phyloP scores from a whole-genome alignment of 1,140 invertebrate species.

The Plodia interpunctella region DNA sequence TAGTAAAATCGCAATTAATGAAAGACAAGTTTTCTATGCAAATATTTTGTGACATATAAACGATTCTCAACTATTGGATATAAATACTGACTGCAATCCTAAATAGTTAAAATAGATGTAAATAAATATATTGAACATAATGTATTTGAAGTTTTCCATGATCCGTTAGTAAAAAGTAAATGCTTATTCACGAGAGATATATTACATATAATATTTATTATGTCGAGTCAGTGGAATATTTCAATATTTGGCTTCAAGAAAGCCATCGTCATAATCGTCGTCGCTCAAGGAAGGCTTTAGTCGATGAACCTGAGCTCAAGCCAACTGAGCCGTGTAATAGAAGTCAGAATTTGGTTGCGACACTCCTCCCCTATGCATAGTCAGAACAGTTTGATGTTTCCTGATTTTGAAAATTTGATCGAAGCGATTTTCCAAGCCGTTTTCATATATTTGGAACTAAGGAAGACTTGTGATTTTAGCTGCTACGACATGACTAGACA shows the following conservation, averaged over 20 bases:
- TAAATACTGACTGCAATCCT: no score
- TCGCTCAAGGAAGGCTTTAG: constrained; percentile 54
- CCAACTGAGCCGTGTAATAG: constrained; percentile 66
- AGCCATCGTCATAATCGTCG: constrained; percentile 44
- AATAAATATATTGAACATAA: no score
- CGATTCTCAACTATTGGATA: no score
- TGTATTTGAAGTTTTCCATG: no score
- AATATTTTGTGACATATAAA: no score
- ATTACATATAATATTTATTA: background rate
- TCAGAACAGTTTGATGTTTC: constrained; percentile 1
- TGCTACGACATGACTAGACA: no score
- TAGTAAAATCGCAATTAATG: no score
- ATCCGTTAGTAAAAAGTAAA: no score
- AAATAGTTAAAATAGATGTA: no score
- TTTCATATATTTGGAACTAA: no score
- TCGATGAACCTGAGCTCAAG: constrained; percentile 51
- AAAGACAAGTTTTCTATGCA: no score
- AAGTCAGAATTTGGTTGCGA: constrained; percentile 52
- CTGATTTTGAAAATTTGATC: background rate
- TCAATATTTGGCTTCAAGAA: constrained; percentile 20
- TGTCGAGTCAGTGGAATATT: background rate
- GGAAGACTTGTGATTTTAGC: no score
- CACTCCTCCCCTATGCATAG: constrained; percentile 35
- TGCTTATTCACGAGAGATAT: background rate
- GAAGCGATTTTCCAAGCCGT: background rate